phyloP scores from a whole-genome alignment of 1,140 invertebrate species.

The Nebria ingens region DNA sequence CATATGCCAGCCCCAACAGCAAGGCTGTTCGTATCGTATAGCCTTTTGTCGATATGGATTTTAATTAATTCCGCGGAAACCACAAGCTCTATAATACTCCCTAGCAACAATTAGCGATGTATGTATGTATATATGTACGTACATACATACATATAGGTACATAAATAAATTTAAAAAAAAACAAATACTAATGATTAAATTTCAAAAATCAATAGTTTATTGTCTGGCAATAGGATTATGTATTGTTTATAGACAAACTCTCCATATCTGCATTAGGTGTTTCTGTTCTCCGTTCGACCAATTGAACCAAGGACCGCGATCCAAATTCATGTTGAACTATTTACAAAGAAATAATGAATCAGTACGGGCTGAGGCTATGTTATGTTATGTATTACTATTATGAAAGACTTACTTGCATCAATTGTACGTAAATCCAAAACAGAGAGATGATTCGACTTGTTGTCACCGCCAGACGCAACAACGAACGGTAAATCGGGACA shows the following conservation, averaged over 20 bases:
- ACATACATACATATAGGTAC: too few species aligned
- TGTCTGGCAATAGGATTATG: too few species aligned
- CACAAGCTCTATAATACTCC: background rate
- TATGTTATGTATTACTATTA: background rate
- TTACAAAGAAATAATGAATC: too few species aligned
- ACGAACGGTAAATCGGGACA: conserved; percentile 75
- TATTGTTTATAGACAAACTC: background rate
- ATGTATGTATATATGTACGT: too few species aligned
- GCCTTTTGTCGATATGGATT: too few species aligned
- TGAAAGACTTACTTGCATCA: conserved; percentile 44
- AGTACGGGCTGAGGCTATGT: too few species aligned
- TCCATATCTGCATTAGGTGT: background rate
- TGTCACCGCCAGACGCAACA: conserved; percentile 73
- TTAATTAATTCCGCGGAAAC: background rate
- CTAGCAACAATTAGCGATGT: too few species aligned
- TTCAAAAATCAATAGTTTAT: too few species aligned
- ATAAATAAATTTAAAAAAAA: too few species aligned
- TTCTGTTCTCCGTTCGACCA: background rate
- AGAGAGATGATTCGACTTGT: conserved; percentile 65
- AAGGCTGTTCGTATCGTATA: too few species aligned
- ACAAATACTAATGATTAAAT: too few species aligned
- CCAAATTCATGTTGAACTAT: background rate
- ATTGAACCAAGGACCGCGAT: background rate
- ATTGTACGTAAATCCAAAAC: conserved; percentile 62
- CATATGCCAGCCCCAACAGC: too few species aligned